Evolutionary conservation across 2,888 invertebrate genomes (phyloP), one percentile per base, ranked within the genome.

Genomic region (Dolomedes plantarius): DNA sequence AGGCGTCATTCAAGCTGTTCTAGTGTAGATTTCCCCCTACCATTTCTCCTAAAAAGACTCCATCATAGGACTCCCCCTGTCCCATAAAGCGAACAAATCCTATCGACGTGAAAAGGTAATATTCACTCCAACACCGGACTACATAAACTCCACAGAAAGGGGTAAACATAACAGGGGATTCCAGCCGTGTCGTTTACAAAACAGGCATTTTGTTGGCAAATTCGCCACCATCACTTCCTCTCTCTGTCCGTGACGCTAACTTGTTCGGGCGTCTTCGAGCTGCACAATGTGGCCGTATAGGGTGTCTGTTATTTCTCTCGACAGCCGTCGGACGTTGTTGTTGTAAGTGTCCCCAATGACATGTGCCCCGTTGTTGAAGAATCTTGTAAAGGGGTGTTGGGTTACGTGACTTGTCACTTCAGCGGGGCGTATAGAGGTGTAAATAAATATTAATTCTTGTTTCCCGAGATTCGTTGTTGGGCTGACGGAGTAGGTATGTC

Each of bases 301-400:
- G 79, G 39, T 77, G 77, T 72, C 72, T 75, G 82, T 76, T 75
- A 69, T 82, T 62, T 56, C 56, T 9, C 16, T n/a, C 74, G 74
- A 81, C 68, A 31, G 13, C 46, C 9, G 32, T 11, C 16, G 46
- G 31, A 36, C 36, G 11, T n/a, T 75, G 83, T 77, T 83, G 77
- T 77, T 76, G 76, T 19, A 56, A 72, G 46, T 32, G 46, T 41
- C 41, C 13, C 13, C 9, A 9, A 65, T 81, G 81, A 81, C 74
- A 75, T 68, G 68, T 69, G 31, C 7, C 28, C 5, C 23, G 23
- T 72, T 31, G 76, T 65, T 77, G 83, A 69, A 72, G n/a, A n/a
- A n/a, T n/a, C n/a, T n/a, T n/a, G n/a, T n/a, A n/a, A n/a, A n/a
- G n/a, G 31, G 32, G 31, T 67, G 32, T 67, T n/a, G n/a, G n/a